phyloP scores from a whole-genome alignment of 2,888 invertebrate genomes.

The Empis stercorea region DNA sequence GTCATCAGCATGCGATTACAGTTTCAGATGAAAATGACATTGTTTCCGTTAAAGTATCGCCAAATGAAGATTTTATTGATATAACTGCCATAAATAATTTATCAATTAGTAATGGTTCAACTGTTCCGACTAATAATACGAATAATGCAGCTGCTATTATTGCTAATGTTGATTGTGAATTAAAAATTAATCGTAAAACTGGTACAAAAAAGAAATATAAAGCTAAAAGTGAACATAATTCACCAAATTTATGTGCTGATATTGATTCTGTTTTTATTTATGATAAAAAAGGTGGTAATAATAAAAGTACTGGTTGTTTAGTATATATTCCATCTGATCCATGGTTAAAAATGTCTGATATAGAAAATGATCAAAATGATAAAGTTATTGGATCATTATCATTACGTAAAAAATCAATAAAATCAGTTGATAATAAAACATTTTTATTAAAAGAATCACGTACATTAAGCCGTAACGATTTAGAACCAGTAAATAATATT shows the following conservation, averaged over 20 bases:
- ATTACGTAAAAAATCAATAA: constrained; percentile 5
- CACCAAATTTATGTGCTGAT: constrained; percentile 29
- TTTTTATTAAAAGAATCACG: constrained; percentile 14
- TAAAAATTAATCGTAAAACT: not conserved
- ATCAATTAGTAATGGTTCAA: constrained; percentile 1
- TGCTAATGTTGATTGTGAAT: no score
- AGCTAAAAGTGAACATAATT: constrained; percentile 34
- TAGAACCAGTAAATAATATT: constrained; percentile 7
- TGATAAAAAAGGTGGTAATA: constrained; percentile 17
- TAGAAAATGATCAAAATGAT: constrained; percentile 7
- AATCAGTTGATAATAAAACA: not conserved
- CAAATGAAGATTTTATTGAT: constrained; percentile 20
- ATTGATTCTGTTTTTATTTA: constrained; percentile 22
- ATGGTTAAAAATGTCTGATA: constrained; percentile 30
- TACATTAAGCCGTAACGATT: constrained; percentile 16
- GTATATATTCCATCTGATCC: constrained; percentile 31
- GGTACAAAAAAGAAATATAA: constrained; percentile 20
- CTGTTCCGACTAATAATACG: not conserved
- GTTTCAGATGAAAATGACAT: constrained; percentile 22
- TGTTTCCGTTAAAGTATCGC: constrained; percentile 21
- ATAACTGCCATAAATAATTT: constrained; percentile 6
- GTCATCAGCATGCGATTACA: constrained; percentile 23
- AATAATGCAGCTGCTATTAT: no score
- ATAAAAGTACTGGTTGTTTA: constrained; percentile 29
- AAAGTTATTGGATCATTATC: constrained; percentile 12